Percentiles rank a stretch among this genome's conserved stretches.
Conservation (phyloP, 2,888 invertebrate species). For the Pyrgus malvae region DNA sequence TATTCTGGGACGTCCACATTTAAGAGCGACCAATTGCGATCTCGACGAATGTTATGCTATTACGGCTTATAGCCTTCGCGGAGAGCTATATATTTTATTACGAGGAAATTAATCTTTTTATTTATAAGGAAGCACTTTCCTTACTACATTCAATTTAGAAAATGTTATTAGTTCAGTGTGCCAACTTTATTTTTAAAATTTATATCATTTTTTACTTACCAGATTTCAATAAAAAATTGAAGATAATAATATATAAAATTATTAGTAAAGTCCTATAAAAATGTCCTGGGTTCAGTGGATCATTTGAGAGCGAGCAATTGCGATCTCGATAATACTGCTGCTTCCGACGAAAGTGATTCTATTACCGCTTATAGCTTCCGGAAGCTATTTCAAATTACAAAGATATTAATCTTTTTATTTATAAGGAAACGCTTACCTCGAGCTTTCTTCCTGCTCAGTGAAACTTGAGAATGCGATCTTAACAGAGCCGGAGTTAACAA, state of each 20-base stretch:
- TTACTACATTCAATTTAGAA: no score
- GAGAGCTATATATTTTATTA: slow-evolving; percentile 6
- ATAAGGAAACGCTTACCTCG: slow-evolving; percentile 1
- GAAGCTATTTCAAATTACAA: slow-evolving; percentile 11
- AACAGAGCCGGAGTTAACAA: not conserved
- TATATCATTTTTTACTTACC: no score
- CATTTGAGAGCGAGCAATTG: no score
- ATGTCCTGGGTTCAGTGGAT: no score
- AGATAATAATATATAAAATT: no score
- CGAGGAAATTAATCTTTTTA: slow-evolving; percentile 15
- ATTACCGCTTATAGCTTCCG: not conserved
- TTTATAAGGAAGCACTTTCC: slow-evolving; percentile 1
- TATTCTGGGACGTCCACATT: no score
- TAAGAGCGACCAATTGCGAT: no score
- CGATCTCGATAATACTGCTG: no score
- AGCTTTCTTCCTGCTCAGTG: not conserved
- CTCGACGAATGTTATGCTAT: not conserved
- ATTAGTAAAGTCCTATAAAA: no score
- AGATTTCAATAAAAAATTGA: no score
- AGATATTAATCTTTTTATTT: slow-evolving; percentile 14
- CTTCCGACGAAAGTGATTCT: not conserved
- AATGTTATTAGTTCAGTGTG: no score
- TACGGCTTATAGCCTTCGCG: not conserved
- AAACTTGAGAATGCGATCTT: not conserved
- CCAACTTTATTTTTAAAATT: no score